phyloP scores from a whole-genome alignment of 1,140 invertebrate genomes.

The Trypoxylus dichotomus region DNA sequence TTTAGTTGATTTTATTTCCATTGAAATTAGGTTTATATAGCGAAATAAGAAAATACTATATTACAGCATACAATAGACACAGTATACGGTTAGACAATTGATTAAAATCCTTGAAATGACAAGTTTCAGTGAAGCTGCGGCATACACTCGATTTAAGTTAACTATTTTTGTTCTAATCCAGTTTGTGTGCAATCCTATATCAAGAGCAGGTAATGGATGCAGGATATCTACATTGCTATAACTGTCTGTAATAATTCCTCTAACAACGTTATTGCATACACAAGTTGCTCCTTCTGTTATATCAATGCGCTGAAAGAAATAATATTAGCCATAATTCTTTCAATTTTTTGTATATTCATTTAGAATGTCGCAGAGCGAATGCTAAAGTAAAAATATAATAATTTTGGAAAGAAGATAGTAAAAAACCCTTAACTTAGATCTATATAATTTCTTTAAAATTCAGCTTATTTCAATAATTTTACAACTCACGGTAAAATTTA shows the following conservation, averaged over 20 bases:
- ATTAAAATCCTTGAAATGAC: not conserved
- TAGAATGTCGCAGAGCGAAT: too few species aligned
- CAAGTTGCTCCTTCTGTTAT: not conserved
- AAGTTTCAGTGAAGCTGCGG: not conserved
- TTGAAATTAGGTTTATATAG: too few species aligned
- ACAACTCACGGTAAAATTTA: too few species aligned
- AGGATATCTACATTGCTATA: not conserved
- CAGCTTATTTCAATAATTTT: too few species aligned
- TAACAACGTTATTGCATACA: not conserved
- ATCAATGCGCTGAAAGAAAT: not conserved
- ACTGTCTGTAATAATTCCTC: not conserved
- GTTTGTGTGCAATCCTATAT: not conserved
- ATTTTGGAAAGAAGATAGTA: too few species aligned
- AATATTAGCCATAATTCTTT: not conserved
- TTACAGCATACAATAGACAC: not conserved
- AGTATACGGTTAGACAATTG: not conserved
- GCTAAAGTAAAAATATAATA: too few species aligned
- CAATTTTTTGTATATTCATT: too few species aligned
- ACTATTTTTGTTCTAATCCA: not conserved
- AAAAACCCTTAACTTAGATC: too few species aligned
- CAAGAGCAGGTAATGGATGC: not conserved
- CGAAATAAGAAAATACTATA: too few species aligned
- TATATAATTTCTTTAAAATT: too few species aligned
- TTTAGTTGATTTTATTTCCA: too few species aligned
- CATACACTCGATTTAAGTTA: not conserved